Conservation (phyloP, 2,113 vertebrate species). For the Hymenochirus boettgeri region DNA sequence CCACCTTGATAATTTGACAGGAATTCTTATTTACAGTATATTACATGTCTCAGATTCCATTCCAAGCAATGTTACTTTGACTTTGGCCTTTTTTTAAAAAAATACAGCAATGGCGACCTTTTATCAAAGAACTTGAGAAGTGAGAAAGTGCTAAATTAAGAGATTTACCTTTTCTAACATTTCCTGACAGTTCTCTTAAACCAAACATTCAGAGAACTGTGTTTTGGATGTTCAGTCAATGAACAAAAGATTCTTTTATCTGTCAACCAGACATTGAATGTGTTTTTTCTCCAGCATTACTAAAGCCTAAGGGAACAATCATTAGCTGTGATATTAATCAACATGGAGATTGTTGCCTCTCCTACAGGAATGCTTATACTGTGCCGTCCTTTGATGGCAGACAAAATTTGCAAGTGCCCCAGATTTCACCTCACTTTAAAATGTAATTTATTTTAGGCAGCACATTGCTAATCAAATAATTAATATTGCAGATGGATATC, state of each 20-base stretch:
- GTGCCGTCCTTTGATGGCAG: slow-evolving; percentile 36
- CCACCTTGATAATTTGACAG: no score
- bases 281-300: slow-evolving; percentile 33
- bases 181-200: slow-evolving; percentile 10
- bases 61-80: slow-evolving; percentile 7
- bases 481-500: slow-evolving; percentile 29
- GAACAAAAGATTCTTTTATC: slow-evolving; percentile 24
- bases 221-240: slow-evolving; percentile 19
- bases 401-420: slow-evolving; percentile 23
- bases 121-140: slow-evolving; percentile 26
- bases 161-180: slow-evolving; percentile 33
- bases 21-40: no score
- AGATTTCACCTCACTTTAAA: slow-evolving; percentile 39
- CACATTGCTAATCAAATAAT: slow-evolving; percentile 29
- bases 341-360: slow-evolving; percentile 38
- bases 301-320: slow-evolving; percentile 29
- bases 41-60: slow-evolving; percentile 22
- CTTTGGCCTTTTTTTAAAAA: slow-evolving; percentile 34
- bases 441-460: slow-evolving; percentile 11
- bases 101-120: slow-evolving; percentile 30
- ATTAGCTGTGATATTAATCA: slow-evolving; percentile 38
- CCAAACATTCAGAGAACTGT: slow-evolving; percentile 30
- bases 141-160: slow-evolving; percentile 29
- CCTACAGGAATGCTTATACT: slow-evolving; percentile 22
- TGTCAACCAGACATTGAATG: slow-evolving; percentile 21